phyloP scores from a whole-genome alignment of 2,113 vertebrate genomes.

The Capricornis sumatraensis region DNA sequence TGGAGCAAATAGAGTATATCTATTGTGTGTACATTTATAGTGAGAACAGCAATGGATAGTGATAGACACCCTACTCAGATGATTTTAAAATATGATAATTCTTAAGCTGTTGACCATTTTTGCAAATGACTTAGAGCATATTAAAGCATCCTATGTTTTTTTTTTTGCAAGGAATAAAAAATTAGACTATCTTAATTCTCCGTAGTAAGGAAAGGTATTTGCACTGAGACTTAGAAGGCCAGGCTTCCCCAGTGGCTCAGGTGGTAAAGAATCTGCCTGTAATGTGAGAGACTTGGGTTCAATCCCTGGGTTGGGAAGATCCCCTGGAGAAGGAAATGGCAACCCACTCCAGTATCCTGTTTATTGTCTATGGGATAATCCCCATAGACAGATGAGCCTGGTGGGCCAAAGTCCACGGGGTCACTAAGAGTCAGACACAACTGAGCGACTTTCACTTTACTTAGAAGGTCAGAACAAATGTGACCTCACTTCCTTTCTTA shows the following conservation, averaged over 20 bases:
- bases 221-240: neutral
- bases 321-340: neutral
- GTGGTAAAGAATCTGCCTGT: neutral
- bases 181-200: neutral
- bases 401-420: neutral
- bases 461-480: neutral
- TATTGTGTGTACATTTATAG: neutral
- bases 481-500: neutral
- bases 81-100: constrained; percentile 20
- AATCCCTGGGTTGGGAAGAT: neutral
- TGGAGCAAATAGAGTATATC: neutral
- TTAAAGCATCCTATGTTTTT: neutral
- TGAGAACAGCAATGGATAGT: neutral
- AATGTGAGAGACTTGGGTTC: neutral
- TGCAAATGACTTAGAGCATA: neutral
- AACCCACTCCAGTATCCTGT: neutral
- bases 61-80: neutral
- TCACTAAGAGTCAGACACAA: neutral
- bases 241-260: neutral
- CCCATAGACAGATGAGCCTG: neutral
- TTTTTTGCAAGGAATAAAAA: neutral
- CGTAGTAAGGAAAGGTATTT: neutral
- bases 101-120: neutral
- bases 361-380: neutral
- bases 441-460: neutral